Evolutionary conservation across 2,888 invertebrate species (phyloP).

Genomic region (Allygus modestus): DNA sequence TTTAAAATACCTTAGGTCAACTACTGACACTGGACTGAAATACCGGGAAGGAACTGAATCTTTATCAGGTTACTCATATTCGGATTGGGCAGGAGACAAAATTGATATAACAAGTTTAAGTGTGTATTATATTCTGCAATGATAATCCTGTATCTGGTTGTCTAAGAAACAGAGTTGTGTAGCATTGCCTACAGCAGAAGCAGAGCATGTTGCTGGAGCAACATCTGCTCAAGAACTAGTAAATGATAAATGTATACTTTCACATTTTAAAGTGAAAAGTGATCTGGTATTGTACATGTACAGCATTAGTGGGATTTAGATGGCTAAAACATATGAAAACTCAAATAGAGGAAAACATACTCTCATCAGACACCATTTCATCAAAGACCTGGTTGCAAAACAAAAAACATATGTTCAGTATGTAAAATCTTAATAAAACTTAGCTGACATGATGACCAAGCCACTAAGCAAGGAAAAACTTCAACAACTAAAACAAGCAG

Average conservation of each 20-base stretch:
- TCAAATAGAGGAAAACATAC: conserved; percentile 45
- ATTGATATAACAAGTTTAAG: conserved; percentile 56
- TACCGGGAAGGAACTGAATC: conserved; percentile 24
- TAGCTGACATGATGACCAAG: conserved; percentile 39
- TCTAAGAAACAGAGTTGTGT: conserved; percentile 62
- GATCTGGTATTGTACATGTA: not conserved
- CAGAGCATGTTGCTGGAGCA: conserved; percentile 56
- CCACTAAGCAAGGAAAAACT: conserved; percentile 9
- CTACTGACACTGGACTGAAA: conserved; percentile 42
- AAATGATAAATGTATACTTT: not conserved
- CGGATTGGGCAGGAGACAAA: conserved; percentile 59
- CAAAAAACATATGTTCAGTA: conserved; percentile 16
- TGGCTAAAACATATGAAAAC: conserved; percentile 33
- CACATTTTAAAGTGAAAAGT: conserved; percentile 18
- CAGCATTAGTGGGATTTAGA: conserved; percentile 19
- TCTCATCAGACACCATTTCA: conserved; percentile 22
- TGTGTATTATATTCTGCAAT: conserved; percentile 35
- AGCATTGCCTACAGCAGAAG: conserved; percentile 54
- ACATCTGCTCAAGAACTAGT: not conserved
- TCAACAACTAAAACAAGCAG: not conserved
- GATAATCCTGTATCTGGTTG: conserved; percentile 61
- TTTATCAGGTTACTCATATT: conserved; percentile 39
- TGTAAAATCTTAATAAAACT: not conserved
- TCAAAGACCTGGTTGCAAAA: not conserved
- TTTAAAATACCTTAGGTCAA: too few relatives aligned